Conservation (phyloP, 2,113 vertebrate species). For the Gnathonemus echidnorhynchus region DNA sequence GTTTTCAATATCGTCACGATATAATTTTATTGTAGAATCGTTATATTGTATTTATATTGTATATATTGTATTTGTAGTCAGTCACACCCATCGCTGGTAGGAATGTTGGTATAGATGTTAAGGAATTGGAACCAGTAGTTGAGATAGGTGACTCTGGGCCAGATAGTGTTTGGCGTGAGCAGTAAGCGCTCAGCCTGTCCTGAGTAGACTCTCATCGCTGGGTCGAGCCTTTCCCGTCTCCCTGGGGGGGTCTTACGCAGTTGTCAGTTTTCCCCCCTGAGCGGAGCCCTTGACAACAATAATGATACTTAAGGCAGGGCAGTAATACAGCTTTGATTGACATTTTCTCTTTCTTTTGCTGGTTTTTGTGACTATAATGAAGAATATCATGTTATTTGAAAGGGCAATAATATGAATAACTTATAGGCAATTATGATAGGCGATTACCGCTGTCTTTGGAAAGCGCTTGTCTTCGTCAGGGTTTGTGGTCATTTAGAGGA, state of each 20-base stretch:
- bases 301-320: background rate
- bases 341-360: background rate
- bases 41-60: background rate
- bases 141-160: background rate
- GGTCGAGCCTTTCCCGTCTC: background rate
- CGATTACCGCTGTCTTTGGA: slow-evolving; percentile 8
- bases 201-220: background rate
- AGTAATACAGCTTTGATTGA: background rate
- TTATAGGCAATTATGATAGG: background rate
- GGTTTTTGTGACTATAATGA: background rate
- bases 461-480: background rate
- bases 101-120: background rate
- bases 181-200: background rate
- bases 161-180: background rate
- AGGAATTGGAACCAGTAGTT: background rate
- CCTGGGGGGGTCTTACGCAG: background rate
- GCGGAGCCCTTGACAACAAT: background rate
- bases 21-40: slow-evolving; percentile 15
- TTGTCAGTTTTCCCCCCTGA: background rate
- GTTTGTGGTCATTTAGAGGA: slow-evolving; percentile 20
- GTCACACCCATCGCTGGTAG: background rate
- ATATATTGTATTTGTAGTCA: background rate
- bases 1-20: slow-evolving; percentile 29
- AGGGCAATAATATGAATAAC: slow-evolving; percentile 29
- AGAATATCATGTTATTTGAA: background rate